These are phyloP conservation scores for Macroglossus sobrinus DNA, from an alignment of 2,113 vertebrate species.

Conservation along the genomic window DNA sequence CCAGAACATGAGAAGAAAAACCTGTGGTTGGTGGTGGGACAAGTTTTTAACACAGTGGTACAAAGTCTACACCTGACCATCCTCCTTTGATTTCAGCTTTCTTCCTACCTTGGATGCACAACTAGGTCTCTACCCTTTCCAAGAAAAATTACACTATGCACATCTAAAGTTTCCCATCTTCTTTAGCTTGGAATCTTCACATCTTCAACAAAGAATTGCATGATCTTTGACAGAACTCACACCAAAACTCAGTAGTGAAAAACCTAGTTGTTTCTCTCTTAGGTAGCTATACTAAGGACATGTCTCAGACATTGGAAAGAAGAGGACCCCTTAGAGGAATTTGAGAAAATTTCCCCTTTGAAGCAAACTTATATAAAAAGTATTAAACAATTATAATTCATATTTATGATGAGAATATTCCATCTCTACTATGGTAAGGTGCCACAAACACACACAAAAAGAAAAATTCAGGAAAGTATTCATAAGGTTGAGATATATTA, in stretches of 20 bases:
- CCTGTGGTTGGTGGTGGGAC: neutral
- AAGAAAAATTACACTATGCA: neutral
- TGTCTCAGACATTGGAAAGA: neutral
- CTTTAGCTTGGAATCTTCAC: neutral
- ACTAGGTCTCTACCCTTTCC: neutral
- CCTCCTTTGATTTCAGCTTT: neutral
- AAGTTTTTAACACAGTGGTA: neutral
- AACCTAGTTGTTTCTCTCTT: neutral
- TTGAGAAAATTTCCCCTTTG: neutral
- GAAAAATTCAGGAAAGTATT: neutral
- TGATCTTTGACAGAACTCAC: neutral
- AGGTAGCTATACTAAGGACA: neutral
- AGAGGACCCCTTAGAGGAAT: neutral
- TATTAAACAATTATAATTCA: neutral
- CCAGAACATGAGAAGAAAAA: neutral
- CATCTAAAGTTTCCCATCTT: neutral
- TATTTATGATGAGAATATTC: neutral
- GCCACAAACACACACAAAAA: neutral
- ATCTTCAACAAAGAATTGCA: neutral
- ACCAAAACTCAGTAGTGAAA: neutral
- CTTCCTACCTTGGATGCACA: neutral
- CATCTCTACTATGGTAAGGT: neutral
- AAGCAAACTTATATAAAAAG: slow-evolving; percentile 14
- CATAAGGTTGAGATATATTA: neutral
- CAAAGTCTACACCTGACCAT: neutral